Evolutionary conservation across 1,140 invertebrate genomes (phyloP).

Genomic region (Drosophila suzukii): DNA sequence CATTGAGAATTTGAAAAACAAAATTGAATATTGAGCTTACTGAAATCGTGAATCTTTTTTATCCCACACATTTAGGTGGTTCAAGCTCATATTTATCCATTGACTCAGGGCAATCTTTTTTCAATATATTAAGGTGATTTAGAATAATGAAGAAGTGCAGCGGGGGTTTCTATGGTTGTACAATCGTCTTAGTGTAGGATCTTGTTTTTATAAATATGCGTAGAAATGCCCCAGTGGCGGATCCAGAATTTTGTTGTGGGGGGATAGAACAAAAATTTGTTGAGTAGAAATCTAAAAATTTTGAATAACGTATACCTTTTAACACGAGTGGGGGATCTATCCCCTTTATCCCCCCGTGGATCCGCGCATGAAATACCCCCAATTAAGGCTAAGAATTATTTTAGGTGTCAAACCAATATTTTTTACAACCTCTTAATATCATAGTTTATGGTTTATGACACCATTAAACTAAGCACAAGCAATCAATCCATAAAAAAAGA

Average conservation of each 20-base stretch:
- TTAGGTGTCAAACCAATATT: neutral
- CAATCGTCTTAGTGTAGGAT: neutral
- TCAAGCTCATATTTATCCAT: neutral
- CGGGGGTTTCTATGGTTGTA: neutral
- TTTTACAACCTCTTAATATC: neutral
- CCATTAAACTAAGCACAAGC: neutral
- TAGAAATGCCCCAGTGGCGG: too few relatives aligned
- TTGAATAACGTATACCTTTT: too few relatives aligned
- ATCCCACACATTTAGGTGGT: slow-evolving; percentile 2
- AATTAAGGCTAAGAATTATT: too few relatives aligned
- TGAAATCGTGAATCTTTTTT: slow-evolving; percentile 6
- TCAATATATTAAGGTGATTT: neutral
- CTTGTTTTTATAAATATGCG: too few relatives aligned
- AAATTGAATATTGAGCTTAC: slow-evolving; percentile 8
- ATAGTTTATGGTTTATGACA: neutral
- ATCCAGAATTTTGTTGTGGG: too few relatives aligned
- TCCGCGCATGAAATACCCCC: too few relatives aligned
- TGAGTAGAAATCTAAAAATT: too few relatives aligned
- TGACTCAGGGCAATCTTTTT: neutral
- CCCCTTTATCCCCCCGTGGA: too few relatives aligned
- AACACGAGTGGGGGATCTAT: too few relatives aligned
- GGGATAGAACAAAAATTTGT: too few relatives aligned
- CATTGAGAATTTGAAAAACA: slow-evolving; percentile 62
- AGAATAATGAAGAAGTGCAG: neutral
- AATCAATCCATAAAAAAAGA: slow-evolving; percentile 1